These are phyloP conservation scores for Pterocles burchelli DNA, from an alignment of 2,113 vertebrate species.

Conservation along the genomic window DNA sequence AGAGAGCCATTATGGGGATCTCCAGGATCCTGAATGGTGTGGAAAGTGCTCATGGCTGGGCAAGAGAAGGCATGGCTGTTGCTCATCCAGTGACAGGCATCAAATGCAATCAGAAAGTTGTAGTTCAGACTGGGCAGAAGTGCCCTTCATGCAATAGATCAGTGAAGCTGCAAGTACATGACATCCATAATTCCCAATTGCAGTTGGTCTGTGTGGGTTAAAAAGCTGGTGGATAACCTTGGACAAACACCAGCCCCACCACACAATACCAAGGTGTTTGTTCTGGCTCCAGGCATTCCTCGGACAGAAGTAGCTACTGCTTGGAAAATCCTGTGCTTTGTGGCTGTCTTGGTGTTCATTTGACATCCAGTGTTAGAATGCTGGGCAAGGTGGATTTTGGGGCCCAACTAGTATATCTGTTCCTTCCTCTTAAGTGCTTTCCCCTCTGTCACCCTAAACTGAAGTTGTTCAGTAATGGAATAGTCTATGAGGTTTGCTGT, in stretches of 20 bases:
- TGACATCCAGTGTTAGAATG: neutral
- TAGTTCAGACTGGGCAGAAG: neutral
- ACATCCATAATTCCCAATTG: neutral
- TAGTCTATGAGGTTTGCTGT: neutral
- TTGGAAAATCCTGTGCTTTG: neutral
- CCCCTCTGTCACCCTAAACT: neutral
- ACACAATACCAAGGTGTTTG: neutral
- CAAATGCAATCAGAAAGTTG: neutral
- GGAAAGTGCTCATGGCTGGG: neutral
- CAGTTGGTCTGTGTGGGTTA: neutral
- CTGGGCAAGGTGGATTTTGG: neutral
- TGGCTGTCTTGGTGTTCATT: neutral
- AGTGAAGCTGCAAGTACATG: neutral
- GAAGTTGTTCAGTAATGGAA: neutral
- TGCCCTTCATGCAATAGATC: neutral
- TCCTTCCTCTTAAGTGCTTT: neutral
- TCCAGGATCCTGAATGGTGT: neutral
- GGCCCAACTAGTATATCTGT: fast-evolving
- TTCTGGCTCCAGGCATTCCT: neutral
- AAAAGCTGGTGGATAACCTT: neutral
- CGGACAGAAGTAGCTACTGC: neutral
- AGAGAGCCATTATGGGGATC: fast-evolving
- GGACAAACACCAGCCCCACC: neutral
- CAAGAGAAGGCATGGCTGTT: neutral
- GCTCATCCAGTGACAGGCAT: neutral